These are phyloP conservation scores for Artemisiospiza belli DNA, from an alignment of 2,113 vertebrate genomes.

Conservation along the genomic window DNA sequence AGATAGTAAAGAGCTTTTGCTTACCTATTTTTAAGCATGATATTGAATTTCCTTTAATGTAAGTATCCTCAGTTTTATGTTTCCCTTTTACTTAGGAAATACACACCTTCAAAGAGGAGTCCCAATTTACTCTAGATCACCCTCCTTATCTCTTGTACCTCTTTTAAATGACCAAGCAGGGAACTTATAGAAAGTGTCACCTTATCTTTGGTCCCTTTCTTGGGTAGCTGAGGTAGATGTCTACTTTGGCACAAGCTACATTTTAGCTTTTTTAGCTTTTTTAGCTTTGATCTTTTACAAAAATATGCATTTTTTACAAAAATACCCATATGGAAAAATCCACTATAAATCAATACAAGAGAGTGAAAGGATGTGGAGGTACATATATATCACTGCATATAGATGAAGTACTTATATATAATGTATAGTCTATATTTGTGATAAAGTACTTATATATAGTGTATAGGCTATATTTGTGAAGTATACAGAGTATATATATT, in stretches of 20 bases:
- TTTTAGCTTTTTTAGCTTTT: not conserved
- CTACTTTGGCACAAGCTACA: not conserved
- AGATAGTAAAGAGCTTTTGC: not conserved
- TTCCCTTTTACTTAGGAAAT: not conserved
- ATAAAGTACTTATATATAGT: not conserved
- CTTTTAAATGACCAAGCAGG: not conserved
- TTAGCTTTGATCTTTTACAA: not conserved
- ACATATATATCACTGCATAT: not conserved
- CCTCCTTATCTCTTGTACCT: not conserved
- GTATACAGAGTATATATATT: not conserved
- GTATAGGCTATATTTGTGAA: not conserved
- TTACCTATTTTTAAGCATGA: not conserved
- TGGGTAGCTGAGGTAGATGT: not conserved
- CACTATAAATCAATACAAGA: not conserved
- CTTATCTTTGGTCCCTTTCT: not conserved
- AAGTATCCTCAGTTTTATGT: not conserved
- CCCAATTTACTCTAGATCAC: not conserved
- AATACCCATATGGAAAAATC: not conserved
- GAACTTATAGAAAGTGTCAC: not conserved
- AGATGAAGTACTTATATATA: not conserved
- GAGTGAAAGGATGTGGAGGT: accelerated
- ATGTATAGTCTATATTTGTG: not conserved
- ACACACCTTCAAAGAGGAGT: not conserved
- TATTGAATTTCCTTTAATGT: not conserved
- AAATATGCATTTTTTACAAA: not conserved